These are phyloP conservation scores for Mormyrus lacerda DNA, from an alignment of 2,113 vertebrate genomes.

Conservation along the genomic window DNA sequence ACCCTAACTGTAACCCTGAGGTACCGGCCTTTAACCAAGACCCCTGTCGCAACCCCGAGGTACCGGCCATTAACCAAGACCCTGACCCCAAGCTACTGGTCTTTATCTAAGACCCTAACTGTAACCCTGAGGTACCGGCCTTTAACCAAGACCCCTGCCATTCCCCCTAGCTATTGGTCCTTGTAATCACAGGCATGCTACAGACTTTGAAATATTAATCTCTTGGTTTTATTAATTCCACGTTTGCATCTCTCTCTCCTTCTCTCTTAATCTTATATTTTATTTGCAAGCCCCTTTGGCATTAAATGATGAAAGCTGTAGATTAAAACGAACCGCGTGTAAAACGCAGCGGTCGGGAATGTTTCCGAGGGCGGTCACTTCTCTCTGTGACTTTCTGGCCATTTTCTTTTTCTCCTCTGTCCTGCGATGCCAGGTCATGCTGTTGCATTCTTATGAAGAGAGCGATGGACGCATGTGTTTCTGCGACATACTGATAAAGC, in stretches of 20 bases:
- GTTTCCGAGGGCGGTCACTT: not conserved
- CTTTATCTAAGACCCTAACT: slow-evolving; percentile 59
- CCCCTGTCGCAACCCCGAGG: no score
- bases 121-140: slow-evolving; percentile 18
- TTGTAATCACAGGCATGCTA: slow-evolving; percentile 45
- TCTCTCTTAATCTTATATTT: not conserved
- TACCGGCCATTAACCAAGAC: no score
- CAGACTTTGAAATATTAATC: slow-evolving; percentile 23
- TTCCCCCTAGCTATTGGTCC: slow-evolving; percentile 47
- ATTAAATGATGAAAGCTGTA: not conserved
- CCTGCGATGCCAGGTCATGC: not conserved
- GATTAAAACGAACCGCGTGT: not conserved
- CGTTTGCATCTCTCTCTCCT: not conserved
- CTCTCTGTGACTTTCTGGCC: not conserved
- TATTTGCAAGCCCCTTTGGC: not conserved
- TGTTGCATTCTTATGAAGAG: not conserved
- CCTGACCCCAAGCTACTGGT: slow-evolving; percentile 45
- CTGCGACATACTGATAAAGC: not conserved
- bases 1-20: no score
- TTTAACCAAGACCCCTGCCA: not conserved
- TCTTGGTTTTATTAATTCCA: slow-evolving; percentile 8
- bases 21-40: no score
- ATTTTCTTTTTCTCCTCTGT: not conserved
- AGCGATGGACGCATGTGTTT: not conserved
- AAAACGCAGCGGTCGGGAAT: not conserved